Base-by-base conservation (phyloP, 2,113 vertebrate genomes). In the Cervus canadensis region DNA sequence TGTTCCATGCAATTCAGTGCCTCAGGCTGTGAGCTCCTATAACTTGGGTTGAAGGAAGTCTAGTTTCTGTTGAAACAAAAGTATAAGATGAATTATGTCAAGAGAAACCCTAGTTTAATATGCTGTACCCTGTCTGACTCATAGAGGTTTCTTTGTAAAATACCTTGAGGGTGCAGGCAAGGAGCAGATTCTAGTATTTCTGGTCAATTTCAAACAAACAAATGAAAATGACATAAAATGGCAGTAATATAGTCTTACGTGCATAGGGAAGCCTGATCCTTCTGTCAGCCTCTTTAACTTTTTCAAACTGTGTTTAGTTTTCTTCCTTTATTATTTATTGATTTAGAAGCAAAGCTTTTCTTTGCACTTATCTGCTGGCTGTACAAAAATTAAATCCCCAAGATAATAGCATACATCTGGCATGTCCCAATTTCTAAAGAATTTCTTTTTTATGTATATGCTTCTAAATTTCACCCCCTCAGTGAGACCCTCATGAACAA, bases 41-140 rank as follows among this genome's bases (percentile, higher is more conserved):
- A 96, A 97, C 50, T 64, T 92, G 81, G 33, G 28, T 87, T 85
- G 82, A 96, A 97, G 84, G 78, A 95, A 97, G 78, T 88, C 76
- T 97, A 95, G 84, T 92, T 96, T 97, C 33, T 96, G 87, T 85
- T 91, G 48, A 97, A 97, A 94, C 92, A 95, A 96, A 95, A 97
- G 78, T 76, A 76, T 28, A 36, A 96, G 62, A 97, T 96, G 57
- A 97, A 94, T 92, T 95, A 48, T 87, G 48, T 97, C 93, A 97
- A 91, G 62, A 95, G 86, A 96, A 97, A 93, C 7, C 1, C 26
- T 87, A 56, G 60, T 87, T 92, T 94, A 85, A 74, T 96, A 92
- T 94, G 13, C 33, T 79, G 25, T 94, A 48, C 87, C 84, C 64
- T 78, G 40, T 60, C 64, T 92, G 81, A 45, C 93, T 89, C 71